phyloP scores from a whole-genome alignment of 2,888 invertebrate species.

The Pseudococcus viburni region DNA sequence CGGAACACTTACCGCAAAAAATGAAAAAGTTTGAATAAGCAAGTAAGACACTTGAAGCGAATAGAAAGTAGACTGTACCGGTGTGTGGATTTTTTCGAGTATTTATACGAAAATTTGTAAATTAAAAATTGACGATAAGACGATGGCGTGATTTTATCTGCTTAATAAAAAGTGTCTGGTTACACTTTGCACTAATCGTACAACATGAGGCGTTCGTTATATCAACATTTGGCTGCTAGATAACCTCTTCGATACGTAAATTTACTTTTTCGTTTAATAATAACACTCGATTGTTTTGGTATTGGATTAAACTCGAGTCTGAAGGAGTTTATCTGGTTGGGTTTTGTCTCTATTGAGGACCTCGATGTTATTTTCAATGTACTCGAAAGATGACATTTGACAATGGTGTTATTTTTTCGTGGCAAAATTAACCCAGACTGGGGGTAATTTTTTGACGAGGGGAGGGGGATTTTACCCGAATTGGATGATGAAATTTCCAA shows the following conservation, averaged over 20 bases:
- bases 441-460: no score
- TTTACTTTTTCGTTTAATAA: conserved; percentile 22
- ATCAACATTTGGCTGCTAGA: conserved; percentile 13
- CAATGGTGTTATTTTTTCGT: background rate
- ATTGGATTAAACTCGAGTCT: conserved; percentile 2
- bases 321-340: background rate
- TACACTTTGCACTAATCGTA: conserved; percentile 35
- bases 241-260: conserved; percentile 6
- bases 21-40: background rate
- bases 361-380: background rate
- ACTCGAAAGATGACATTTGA: background rate
- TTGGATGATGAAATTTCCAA: no score
- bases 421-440: no score
- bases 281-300: conserved; percentile 7
- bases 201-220: conserved; percentile 29
- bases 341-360: background rate
- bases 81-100: background rate
- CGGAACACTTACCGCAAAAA: conserved; percentile 21
- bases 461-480: no score
- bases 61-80: background rate
- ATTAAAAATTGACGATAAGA: background rate
- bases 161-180: conserved; percentile 35
- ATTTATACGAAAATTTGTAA: conserved; percentile 14
- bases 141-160: conserved; percentile 35
- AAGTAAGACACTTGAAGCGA: background rate